Percentiles rank a stretch among this genome's conserved stretches.
Conservation (phyloP, 1,140 invertebrate species). For the Coptotermes formosanus region DNA sequence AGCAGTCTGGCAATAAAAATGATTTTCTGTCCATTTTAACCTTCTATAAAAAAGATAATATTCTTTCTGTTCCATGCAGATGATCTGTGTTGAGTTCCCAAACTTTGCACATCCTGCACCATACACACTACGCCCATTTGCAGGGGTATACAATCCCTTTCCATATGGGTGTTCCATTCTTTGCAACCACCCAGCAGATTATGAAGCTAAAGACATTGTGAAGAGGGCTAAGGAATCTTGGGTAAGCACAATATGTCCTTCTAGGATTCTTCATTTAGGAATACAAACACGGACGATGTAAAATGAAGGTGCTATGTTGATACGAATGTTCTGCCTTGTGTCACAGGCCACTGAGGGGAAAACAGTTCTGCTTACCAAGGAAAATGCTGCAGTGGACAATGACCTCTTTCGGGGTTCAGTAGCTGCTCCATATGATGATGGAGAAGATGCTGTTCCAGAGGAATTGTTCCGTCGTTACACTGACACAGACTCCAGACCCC, state of each 20-base stretch:
- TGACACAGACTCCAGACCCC: conserved; percentile 73
- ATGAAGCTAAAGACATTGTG: conserved; percentile 68
- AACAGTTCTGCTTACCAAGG: conserved; percentile 50
- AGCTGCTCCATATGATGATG: conserved; percentile 41
- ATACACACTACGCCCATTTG: conserved; percentile 68
- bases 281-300: too few species aligned
- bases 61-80: background rate
- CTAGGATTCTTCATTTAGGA: background rate
- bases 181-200: conserved; percentile 77
- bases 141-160: conserved; percentile 76
- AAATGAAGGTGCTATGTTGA: too few species aligned
- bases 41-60: background rate
- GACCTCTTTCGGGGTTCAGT: conserved; percentile 44
- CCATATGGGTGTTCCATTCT: conserved; percentile 73
- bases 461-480: conserved; percentile 67
- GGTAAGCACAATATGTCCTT: conserved; percentile 48
- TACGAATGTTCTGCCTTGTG: too few species aligned
- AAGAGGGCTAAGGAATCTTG: conserved; percentile 68
- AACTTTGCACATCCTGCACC: conserved; percentile 55
- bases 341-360: conserved; percentile 50
- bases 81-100: background rate
- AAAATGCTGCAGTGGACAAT: conserved; percentile 52
- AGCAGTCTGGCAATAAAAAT: too few species aligned
- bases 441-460: conserved; percentile 51
- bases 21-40: too few species aligned